phyloP scores from a whole-genome alignment of 30 jellyfish, hydroid and myxozoan species.

The Aurelia aurita region DNA sequence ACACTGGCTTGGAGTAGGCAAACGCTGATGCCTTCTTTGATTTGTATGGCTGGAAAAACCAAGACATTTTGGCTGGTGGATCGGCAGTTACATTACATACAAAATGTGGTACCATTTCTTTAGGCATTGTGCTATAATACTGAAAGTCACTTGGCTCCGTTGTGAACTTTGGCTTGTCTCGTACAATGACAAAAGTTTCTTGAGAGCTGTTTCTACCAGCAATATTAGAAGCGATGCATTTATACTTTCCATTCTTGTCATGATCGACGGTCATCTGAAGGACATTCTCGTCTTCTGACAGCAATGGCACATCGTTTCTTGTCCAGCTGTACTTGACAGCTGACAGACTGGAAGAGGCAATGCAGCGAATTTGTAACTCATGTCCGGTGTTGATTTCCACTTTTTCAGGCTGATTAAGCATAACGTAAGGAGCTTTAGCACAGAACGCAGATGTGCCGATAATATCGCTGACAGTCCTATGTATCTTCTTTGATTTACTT shows the following conservation, averaged over 20 bases:
- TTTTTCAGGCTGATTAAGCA: background rate
- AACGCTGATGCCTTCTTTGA: background rate
- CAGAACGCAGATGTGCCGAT: conserved; percentile 37
- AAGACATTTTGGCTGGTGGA: conserved; percentile 69
- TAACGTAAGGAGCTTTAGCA: conserved; percentile 49
- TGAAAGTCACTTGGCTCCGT: conserved; percentile 48
- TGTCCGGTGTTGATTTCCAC: conserved; percentile 13
- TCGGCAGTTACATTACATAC: conserved; percentile 73
- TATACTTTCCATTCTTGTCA: conserved; percentile 44
- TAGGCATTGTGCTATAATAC: conserved; percentile 42
- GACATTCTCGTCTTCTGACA: conserved; percentile 13
- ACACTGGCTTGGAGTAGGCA: conserved; percentile 32
- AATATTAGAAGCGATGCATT: conserved; percentile 41
- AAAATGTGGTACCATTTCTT: conserved; percentile 32
- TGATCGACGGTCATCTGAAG: conserved; percentile 39
- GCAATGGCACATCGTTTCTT: conserved; percentile 20
- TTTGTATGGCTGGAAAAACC: conserved; percentile 45
- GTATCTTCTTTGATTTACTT: background rate
- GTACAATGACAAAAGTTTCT: conserved; percentile 46
- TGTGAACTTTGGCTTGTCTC: conserved; percentile 23
- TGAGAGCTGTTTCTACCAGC: conserved; percentile 51
- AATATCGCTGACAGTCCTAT: background rate
- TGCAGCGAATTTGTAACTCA: conserved; percentile 16
- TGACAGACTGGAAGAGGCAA: conserved; percentile 23
- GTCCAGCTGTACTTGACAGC: conserved; percentile 57